Conservation (phyloP, 2,113 vertebrate genomes). For the Myotis lucifugus region DNA sequence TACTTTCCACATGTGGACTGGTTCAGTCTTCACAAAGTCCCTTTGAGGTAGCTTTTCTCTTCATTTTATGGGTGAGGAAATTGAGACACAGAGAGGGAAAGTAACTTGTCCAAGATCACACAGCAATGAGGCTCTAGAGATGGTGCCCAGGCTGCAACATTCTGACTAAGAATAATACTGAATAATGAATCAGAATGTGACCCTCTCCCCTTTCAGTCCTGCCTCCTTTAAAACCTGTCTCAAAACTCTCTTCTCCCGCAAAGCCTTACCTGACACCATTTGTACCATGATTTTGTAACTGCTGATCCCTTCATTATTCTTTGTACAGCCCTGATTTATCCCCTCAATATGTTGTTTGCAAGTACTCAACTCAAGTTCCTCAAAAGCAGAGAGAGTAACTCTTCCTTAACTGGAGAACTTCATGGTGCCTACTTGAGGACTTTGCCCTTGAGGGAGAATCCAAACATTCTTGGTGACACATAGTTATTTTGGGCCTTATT, state of each 20-base stretch:
- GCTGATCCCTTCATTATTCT: background rate
- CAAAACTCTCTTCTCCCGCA: background rate
- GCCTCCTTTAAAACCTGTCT: background rate
- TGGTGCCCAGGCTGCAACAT: background rate
- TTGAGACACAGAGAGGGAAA: background rate
- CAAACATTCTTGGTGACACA: background rate
- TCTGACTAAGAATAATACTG: background rate
- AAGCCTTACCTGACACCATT: background rate
- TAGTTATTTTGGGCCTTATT: background rate
- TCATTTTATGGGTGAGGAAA: conserved; percentile 1
- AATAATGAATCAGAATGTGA: background rate
- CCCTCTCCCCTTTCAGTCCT: background rate
- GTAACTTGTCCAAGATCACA: background rate
- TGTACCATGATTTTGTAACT: background rate
- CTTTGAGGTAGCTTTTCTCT: background rate
- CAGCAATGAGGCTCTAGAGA: background rate
- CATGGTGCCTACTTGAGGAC: background rate
- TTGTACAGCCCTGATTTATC: background rate
- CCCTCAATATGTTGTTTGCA: background rate
- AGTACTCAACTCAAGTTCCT: background rate
- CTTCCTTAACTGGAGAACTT: background rate
- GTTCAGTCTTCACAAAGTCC: background rate
- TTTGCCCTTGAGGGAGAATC: background rate
- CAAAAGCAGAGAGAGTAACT: background rate
- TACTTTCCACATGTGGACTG: background rate